A percentile compares a stretch with the other conserved stretches of the same genome.
These are phyloP conservation scores for Andrena hattorfiana DNA, from an alignment of 2,888 invertebrate species.

Conservation along the genomic window DNA sequence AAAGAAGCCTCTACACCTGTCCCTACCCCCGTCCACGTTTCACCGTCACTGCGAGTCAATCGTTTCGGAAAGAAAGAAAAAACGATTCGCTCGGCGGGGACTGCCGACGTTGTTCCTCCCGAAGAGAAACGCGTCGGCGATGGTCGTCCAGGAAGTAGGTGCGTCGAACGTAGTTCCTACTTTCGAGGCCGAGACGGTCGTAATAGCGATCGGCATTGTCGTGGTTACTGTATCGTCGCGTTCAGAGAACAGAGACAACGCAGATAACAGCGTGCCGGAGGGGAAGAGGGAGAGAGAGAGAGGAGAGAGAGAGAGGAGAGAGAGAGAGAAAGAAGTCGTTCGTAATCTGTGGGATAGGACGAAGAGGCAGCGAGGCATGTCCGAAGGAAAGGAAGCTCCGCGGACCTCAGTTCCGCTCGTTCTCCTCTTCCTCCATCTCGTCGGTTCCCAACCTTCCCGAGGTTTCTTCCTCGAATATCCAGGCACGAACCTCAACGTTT, in stretches of 20 bases:
- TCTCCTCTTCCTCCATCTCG: constrained; percentile 79
- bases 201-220: constrained; percentile 80
- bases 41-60: background rate
- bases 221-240: constrained; percentile 59
- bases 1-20: background rate
- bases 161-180: constrained; percentile 74
- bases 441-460: constrained; percentile 52
- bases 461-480: constrained; percentile 37
- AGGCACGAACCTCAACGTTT: background rate
- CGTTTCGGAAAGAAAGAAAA: background rate
- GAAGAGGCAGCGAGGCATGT: constrained; percentile 82
- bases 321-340: constrained; percentile 46
- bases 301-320: constrained; percentile 47
- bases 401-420: constrained; percentile 85
- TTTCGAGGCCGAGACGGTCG: constrained; percentile 70
- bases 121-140: constrained; percentile 11
- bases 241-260: constrained; percentile 39
- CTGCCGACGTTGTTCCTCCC: constrained; percentile 2
- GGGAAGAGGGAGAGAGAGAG: constrained; percentile 52
- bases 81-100: background rate
- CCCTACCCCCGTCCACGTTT: background rate
- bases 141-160: constrained; percentile 73
- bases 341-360: constrained; percentile 84
- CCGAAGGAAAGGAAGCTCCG: constrained; percentile 84
- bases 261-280: constrained; percentile 26